Base-by-base conservation (phyloP, 2,888 invertebrate genomes). In the Euplexia lucipara region DNA sequence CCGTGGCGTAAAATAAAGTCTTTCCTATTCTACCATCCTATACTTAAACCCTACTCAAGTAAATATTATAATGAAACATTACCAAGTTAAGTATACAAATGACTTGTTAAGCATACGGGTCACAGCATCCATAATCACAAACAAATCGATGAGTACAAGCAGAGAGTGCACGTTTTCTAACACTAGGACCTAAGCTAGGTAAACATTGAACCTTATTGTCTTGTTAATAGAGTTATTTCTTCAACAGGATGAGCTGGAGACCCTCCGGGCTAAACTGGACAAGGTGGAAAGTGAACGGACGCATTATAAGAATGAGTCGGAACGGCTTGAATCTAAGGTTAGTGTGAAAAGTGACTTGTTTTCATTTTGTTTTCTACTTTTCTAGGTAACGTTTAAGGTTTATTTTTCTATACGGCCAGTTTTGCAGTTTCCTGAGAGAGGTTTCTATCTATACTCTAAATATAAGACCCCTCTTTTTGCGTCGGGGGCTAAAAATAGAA, bases 291-390 rank as follows among this genome's bases (percentile, higher is more conserved):
- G 96, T 85, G 99, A 99, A 89, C 96, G 98, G 81, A 97, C 96
- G 81, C 97, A 97, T 82, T 96, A 98, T 90, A 99, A 99, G 94
- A 97, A 97, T 88, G 98, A 98, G 88, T 98, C 98, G 86, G 98
- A 98, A 86, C 97, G 97, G 92, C 95, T 99, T 80, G 99, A 99
- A 92, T 97, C 97, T 67, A 98, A 98, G 97, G 99, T 99, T 91
- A 96, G 97, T 82, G 26, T 32, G 69, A 58, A 63, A 54, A 65
- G 8, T 52, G 14, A 4, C 48, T 26, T 16, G 34, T 54, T 70
- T 75, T 56, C 45, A 34, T 42, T 57, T 44, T 37, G 30, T 53
- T 59, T 72, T 62, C 60, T 69, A 35, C 9, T 41, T 62, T 67
- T 20, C 30, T 32, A 18, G 9, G 44, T 20, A 70, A 70, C 39